These are phyloP conservation scores for Rhinoptilus africanus DNA, from an alignment of 2,113 vertebrate species.

Conservation along the genomic window DNA sequence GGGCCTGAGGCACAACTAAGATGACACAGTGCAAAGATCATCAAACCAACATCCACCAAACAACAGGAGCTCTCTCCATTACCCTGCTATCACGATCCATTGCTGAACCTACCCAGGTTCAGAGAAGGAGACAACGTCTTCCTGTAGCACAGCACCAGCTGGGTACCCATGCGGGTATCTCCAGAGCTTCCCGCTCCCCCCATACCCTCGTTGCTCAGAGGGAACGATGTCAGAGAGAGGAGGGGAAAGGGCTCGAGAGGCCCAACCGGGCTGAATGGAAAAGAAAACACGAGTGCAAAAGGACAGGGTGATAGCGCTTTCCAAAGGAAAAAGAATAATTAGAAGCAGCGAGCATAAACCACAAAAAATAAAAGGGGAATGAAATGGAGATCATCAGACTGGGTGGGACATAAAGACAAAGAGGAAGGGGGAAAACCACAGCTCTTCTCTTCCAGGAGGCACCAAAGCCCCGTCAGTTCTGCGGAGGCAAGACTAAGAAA, in stretches of 20 bases:
- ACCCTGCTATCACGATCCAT: accelerated
- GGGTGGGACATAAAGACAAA: not conserved
- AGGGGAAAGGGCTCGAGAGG: not conserved
- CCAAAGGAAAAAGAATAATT: slow-evolving; percentile 11
- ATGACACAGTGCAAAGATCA: not conserved
- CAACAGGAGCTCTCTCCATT: accelerated
- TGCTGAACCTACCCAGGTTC: not conserved
- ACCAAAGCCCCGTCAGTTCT: not conserved
- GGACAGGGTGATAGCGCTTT: not conserved
- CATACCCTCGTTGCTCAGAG: accelerated
- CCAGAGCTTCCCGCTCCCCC: not conserved
- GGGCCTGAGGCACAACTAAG: not conserved
- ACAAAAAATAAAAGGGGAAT: slow-evolving; percentile 15
- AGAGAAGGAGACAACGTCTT: not conserved
- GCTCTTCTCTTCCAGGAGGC: slow-evolving; percentile 9
- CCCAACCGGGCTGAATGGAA: not conserved
- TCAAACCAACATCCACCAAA: not conserved
- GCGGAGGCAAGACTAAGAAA: not conserved
- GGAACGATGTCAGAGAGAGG: accelerated
- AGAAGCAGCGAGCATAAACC: slow-evolving; percentile 11
- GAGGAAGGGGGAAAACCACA: slow-evolving; percentile 3
- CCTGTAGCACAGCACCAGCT: accelerated
- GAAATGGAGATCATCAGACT: not conserved
- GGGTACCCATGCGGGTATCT: accelerated
- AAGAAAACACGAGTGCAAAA: not conserved